A percentile compares a stretch with the other conserved stretches of the same genome.
phyloP scores from a whole-genome alignment of 2,113 vertebrate genomes.

The Muntiacus muntjak region DNA sequence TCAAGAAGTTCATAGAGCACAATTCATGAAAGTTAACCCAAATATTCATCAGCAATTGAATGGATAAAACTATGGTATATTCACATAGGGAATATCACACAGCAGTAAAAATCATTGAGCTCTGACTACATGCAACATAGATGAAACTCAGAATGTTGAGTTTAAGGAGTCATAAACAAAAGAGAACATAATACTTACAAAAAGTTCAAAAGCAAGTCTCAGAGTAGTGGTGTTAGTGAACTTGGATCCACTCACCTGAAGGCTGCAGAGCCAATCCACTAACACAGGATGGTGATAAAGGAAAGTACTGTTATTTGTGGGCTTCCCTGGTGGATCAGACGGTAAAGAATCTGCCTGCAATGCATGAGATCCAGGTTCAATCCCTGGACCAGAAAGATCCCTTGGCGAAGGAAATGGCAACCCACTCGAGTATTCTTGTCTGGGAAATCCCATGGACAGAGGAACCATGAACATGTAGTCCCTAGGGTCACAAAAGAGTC shows the following conservation, averaged over 20 bases:
- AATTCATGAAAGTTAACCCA: not conserved
- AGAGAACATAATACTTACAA: not conserved
- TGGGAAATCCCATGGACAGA: not conserved
- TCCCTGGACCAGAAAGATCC: not conserved
- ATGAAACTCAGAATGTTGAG: not conserved
- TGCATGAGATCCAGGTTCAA: not conserved
- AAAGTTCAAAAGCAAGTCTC: not conserved
- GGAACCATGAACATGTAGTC: not conserved
- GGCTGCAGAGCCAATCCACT: not conserved
- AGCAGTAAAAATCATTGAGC: not conserved
- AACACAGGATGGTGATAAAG: not conserved
- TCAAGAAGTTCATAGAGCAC: not conserved
- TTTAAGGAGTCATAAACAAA: not conserved
- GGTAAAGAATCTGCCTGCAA: not conserved
- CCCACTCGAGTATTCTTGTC: not conserved
- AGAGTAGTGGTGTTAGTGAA: not conserved
- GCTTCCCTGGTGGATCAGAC: not conserved
- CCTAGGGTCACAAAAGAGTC: not conserved
- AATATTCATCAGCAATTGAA: not conserved
- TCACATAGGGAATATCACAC: not conserved
- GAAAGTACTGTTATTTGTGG: not conserved
- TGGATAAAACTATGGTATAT: not conserved
- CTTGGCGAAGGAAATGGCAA: not conserved
- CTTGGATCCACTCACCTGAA: not conserved
- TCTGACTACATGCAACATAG: not conserved